A percentile compares a stretch with the other conserved stretches of the same genome.
phyloP scores from a whole-genome alignment of 2,113 vertebrate species.

The Eolophus roseicapilla region DNA sequence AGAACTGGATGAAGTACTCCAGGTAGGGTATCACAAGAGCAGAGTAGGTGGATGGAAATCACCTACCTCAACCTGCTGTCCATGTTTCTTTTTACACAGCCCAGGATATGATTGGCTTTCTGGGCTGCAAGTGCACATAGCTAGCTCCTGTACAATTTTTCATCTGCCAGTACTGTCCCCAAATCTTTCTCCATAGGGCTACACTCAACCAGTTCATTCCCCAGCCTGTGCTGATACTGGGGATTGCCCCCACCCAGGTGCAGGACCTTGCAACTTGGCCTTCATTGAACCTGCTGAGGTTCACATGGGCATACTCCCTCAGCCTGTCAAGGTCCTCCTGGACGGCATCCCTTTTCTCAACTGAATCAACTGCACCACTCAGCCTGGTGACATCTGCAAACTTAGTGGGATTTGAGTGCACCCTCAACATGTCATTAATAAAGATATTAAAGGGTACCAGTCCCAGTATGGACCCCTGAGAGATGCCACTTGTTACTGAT shows the following conservation, averaged over 20 bases:
- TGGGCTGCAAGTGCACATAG: neutral
- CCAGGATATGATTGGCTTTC: neutral
- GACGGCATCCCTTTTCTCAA: neutral
- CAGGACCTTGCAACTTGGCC: neutral
- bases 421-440: neutral
- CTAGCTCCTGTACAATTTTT: neutral
- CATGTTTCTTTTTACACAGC: neutral
- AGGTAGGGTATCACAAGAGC: neutral
- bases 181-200: neutral
- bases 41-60: neutral
- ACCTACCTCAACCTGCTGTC: neutral
- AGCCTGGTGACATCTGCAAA: neutral
- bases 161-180: neutral
- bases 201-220: neutral
- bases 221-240: neutral
- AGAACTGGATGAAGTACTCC: neutral
- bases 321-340: neutral
- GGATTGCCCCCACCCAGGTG: too few species aligned
- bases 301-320: neutral
- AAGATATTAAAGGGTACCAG: neutral
- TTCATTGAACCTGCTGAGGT: neutral
- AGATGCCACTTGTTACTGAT: neutral
- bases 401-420: neutral
- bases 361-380: rapidly evolving
- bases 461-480: neutral